These are phyloP conservation scores for Piezodorus guildinii DNA, from an alignment of 1,140 invertebrate species.

Conservation along the genomic window DNA sequence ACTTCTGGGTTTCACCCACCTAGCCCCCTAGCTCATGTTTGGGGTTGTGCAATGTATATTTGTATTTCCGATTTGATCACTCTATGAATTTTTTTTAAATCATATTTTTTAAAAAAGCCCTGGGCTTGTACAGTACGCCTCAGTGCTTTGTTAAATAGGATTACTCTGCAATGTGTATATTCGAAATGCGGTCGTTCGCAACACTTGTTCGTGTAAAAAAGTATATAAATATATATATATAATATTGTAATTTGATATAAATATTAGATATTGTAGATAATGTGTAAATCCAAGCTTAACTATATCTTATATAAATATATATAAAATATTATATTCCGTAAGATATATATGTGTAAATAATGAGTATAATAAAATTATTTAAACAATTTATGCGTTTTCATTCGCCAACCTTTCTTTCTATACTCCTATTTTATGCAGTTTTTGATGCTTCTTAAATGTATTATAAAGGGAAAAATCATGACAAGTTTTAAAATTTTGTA, in stretches of 20 bases:
- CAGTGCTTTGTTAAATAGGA: neutral
- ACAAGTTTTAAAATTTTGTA: too few relatives aligned
- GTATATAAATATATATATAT: slow-evolving; percentile 5
- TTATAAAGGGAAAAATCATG: too few relatives aligned
- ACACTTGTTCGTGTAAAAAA: neutral
- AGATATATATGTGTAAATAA: slow-evolving; percentile 14
- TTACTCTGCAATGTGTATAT: neutral
- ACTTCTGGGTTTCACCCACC: too few relatives aligned
- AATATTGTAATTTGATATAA: slow-evolving; percentile 13
- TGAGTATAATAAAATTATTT: slow-evolving; percentile 8
- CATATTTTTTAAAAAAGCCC: too few relatives aligned
- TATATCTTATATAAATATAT: slow-evolving; percentile 10
- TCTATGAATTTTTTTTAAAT: too few relatives aligned
- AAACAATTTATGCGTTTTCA: slow-evolving; percentile 5
- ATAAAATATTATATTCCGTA: slow-evolving; percentile 17
- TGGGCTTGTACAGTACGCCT: too few relatives aligned
- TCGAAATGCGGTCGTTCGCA: neutral
- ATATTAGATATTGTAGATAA: slow-evolving; percentile 19
- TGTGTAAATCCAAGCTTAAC: slow-evolving; percentile 17
- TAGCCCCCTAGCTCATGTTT: too few relatives aligned
- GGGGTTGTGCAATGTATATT: too few relatives aligned
- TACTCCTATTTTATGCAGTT: too few relatives aligned
- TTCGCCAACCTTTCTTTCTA: neutral
- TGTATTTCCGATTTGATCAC: too few relatives aligned
- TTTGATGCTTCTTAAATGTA: too few relatives aligned